Percentiles rank a stretch among this genome's conserved stretches.
phyloP scores from a whole-genome alignment of 2,113 vertebrate species.

The Erythrocebus patas region DNA sequence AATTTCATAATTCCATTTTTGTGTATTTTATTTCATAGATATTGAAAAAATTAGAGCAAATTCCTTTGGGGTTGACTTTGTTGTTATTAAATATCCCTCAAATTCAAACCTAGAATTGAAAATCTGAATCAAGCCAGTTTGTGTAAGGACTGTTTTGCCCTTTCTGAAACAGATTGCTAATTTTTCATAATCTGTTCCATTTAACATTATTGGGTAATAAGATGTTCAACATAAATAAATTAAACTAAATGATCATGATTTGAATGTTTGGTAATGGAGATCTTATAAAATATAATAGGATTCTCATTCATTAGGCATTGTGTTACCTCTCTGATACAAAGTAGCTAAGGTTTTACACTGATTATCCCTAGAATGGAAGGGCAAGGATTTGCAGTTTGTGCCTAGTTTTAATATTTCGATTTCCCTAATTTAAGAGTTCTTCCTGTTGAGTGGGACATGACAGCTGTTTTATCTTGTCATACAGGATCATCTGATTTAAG shows the following conservation, averaged over 20 bases:
- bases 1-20: background rate
- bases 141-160: background rate
- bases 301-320: background rate
- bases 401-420: background rate
- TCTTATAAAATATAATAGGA: background rate
- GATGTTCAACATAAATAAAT: background rate
- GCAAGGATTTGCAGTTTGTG: background rate
- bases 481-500: background rate
- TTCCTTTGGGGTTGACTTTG: background rate
- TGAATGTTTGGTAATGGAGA: background rate
- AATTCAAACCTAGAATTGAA: constrained; percentile 16
- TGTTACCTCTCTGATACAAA: background rate
- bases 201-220: background rate
- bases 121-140: background rate
- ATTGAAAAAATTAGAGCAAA: background rate
- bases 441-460: background rate
- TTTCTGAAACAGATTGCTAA: background rate
- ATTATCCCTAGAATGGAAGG: background rate
- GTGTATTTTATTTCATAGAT: background rate
- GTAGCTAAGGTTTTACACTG: background rate
- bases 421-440: background rate
- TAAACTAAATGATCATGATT: background rate
- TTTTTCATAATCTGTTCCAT: background rate
- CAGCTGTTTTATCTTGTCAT: background rate
- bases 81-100: background rate